Base-by-base conservation (phyloP, 2,113 vertebrate genomes). In the Circaetus cinerascens region DNA sequence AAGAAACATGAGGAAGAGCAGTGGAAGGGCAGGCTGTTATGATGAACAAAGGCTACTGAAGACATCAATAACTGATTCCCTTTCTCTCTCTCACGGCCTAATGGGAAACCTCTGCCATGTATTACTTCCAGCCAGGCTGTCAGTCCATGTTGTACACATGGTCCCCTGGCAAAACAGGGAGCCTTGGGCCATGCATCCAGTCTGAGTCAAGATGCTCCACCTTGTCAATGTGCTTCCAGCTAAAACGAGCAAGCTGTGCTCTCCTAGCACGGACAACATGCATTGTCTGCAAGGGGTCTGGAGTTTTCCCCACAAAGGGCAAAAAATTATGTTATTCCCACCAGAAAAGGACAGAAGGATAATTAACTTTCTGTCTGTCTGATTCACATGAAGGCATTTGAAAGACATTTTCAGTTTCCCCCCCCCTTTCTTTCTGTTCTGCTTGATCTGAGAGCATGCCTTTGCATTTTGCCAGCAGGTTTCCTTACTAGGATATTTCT, bases 21-120 rank as follows among this genome's bases (percentile, higher is more conserved):
- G 53, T 6, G 84, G 50, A 86, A 86, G 9, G 15, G 22, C 0
- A 0, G 3, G 19, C 8, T 77, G 25, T 46, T 5, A 5, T 13
- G 29, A 68, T 19, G 34, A 72, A 11, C 13, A 55, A 76, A n/a
- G 19, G 22, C n/a, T 67, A 23, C 45, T 57, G 64, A 34, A 84
- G 36, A 38, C 41, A 87, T 34, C 30, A 48, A 62, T 45, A 73
- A 29, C 16, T 15, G 34, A 69, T 81, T 62, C 34, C 21, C 40
- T 51, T 76, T 64, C n/a, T 78, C 11, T 8, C 14, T 50, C 43
- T 60, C 45, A 36, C 2, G 8, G 40, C 36, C 19, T 36, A 41
- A n/a, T 0, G 1, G 46, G 26, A 92, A 92, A 75, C 6, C 15
- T 78, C 53, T 92, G 83, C 53, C 53, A 72, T 2, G 8, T 34